Base-by-base conservation (phyloP, 2,888 invertebrate genomes). In the Bimastos eiseni region DNA sequence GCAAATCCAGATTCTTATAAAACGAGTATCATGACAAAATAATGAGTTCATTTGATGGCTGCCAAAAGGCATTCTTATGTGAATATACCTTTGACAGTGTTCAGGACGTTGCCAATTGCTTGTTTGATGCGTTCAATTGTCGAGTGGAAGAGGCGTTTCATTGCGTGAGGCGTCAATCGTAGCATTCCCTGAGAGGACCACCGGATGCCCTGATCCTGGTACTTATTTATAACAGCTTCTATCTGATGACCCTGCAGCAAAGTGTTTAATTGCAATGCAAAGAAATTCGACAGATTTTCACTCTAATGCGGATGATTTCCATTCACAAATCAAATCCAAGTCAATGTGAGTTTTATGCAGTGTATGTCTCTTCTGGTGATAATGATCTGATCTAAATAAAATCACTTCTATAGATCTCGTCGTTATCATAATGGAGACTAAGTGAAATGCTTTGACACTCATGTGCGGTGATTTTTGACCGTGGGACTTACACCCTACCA, bases 101-200 rank as follows among this genome's bases (percentile, higher is more conserved):
- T 94, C 84, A 96, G 93, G 30, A 96, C 95, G 37, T 94, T 94
- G 33, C 95, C 95, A 55, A 96, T 95, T 88, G 95, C 95, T 93
- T 95, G 93, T 86, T 94, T 94, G 91, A 96, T 96, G 91, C 94
- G 94, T 89, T 95, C 94, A 4, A 96, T 92, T 6, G 96, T 96
- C 8, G 95, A 95, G 37, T 93, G 92, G 93, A 96, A 96, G 33
- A 96, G 94, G 55, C 94, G 93, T 86, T 93, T 93, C 96, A 96
- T 96, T n/a, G 95, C 94, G 21, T 94, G 94, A 3, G 95, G 95
- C 38, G 95, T 95, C 88, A 96, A 93, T 83, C 96, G 93, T 84
- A 96, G 93, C 95, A 96, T 96, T 33, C 96, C 96, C 93, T 96
- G 96, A 3, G 94, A 92, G 0, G 96, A 96, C 96, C 96, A 96